A percentile compares a stretch with the other conserved stretches of the same genome.
Evolutionary conservation across 2,888 invertebrate species (phyloP).

Genomic region (Drosophila rubida): DNA sequence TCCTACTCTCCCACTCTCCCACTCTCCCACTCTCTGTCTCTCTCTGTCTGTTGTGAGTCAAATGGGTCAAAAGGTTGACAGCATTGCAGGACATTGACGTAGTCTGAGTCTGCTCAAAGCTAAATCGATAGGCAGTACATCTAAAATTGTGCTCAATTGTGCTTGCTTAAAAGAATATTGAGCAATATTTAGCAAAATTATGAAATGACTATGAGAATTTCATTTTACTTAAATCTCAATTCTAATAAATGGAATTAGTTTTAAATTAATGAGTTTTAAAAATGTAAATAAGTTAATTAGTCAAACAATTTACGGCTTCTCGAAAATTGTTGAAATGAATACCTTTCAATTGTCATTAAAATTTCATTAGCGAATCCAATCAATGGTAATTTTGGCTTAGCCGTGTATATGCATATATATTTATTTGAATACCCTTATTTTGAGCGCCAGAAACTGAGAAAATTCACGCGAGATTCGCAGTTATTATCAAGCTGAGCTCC

Average conservation of each 20-base stretch:
- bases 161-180: neutral
- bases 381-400: neutral
- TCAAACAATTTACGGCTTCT: no score
- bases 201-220: no score
- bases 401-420: neutral
- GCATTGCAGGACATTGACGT: neutral
- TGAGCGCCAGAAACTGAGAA: conserved; percentile 16
- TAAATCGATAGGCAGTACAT: neutral
- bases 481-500: conserved; percentile 42
- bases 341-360: no score
- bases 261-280: no score
- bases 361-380: neutral
- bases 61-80: conserved; percentile 26
- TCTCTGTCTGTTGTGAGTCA: neutral
- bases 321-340: no score
- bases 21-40: neutral
- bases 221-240: no score
- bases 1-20: neutral
- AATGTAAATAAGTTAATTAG: no score
- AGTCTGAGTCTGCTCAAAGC: neutral
- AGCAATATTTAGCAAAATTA: no score
- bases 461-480: conserved; percentile 47
- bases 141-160: neutral
- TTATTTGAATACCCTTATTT: neutral
- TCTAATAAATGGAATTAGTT: no score